A percentile compares a stretch with the other conserved stretches of the same genome.
phyloP scores from a whole-genome alignment of 2,888 invertebrate genomes.

The Sphecodes monilicornis region DNA sequence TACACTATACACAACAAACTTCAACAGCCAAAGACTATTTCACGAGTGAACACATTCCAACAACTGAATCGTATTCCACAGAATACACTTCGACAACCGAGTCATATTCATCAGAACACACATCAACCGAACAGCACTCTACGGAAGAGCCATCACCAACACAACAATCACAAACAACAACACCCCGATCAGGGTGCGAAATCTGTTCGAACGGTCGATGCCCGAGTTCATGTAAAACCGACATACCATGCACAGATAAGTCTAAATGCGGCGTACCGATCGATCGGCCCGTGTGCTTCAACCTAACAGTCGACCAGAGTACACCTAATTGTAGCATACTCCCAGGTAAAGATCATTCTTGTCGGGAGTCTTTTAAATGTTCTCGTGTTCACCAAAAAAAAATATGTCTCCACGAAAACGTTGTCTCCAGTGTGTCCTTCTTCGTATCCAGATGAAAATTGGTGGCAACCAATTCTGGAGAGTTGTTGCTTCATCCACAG shows the following conservation, averaged over 20 bases:
- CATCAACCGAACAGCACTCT: not conserved
- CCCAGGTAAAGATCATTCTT: slow-evolving; percentile 86
- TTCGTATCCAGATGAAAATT: slow-evolving; percentile 71
- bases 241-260: slow-evolving; percentile 89
- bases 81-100: not conserved
- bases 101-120: not conserved
- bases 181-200: slow-evolving; percentile 83
- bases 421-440: slow-evolving; percentile 57
- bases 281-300: slow-evolving; percentile 91
- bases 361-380: slow-evolving; percentile 69
- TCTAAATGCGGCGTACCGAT: slow-evolving; percentile 90
- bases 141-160: slow-evolving; percentile 6
- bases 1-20: slow-evolving; percentile 10
- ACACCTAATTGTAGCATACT: slow-evolving; percentile 86
- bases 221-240: slow-evolving; percentile 85
- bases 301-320: slow-evolving; percentile 84
- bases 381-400: slow-evolving; percentile 52
- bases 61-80: slow-evolving; percentile 2
- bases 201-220: slow-evolving; percentile 85
- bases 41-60: not conserved
- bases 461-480: slow-evolving; percentile 75
- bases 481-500: slow-evolving; percentile 52
- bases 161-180: slow-evolving; percentile 75
- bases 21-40: not conserved
- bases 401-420: slow-evolving; percentile 51